Evolutionary conservation across 1,140 invertebrate genomes (phyloP).

Genomic region (Sminthurinus signatus): DNA sequence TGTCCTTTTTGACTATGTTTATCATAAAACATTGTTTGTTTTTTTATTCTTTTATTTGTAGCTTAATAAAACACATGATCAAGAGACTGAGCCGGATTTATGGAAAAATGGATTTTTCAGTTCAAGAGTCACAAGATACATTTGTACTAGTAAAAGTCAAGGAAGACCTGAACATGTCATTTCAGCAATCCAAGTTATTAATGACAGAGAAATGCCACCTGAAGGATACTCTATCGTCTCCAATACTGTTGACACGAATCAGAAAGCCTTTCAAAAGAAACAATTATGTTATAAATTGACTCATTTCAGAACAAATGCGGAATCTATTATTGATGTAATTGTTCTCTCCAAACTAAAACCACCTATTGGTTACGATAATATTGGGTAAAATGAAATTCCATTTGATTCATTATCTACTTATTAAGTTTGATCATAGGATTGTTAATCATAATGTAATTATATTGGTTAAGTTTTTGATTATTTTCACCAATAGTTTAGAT

Average conservation of each 20-base stretch:
- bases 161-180: slow-evolving; percentile 47
- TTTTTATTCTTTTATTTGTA: slow-evolving; percentile 16
- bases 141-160: slow-evolving; percentile 49
- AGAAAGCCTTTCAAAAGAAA: slow-evolving; percentile 49
- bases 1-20: neutral
- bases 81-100: slow-evolving; percentile 48
- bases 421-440: neutral
- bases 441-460: neutral
- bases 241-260: slow-evolving; percentile 45
- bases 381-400: slow-evolving; percentile 46
- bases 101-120: slow-evolving; percentile 51
- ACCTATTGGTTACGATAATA: slow-evolving; percentile 47
- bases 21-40: neutral
- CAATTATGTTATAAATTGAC: slow-evolving; percentile 46
- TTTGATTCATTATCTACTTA: slow-evolving; percentile 5
- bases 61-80: slow-evolving; percentile 46
- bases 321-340: slow-evolving; percentile 49
- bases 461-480: neutral
- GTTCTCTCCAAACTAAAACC: slow-evolving; percentile 46
- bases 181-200: slow-evolving; percentile 46
- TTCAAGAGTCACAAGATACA: slow-evolving; percentile 47
- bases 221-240: slow-evolving; percentile 47
- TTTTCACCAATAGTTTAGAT: neutral
- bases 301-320: slow-evolving; percentile 44
- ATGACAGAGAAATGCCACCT: slow-evolving; percentile 48